A percentile compares a stretch with the other conserved stretches of the same genome.
phyloP scores from a whole-genome alignment of 92 coral and sea anemone genomes.

The Isaurus tuberculatus region DNA sequence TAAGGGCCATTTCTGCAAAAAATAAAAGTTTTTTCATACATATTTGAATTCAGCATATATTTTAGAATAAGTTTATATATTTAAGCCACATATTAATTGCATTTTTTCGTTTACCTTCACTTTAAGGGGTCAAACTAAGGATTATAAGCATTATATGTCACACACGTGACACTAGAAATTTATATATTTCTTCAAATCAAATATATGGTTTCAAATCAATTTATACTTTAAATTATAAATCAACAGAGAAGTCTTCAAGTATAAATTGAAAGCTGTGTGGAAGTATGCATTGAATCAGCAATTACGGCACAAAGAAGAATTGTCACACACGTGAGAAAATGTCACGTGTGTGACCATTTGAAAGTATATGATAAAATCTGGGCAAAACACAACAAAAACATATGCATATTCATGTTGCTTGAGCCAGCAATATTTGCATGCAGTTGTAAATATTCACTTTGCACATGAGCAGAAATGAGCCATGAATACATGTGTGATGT shows the following conservation, averaged over 20 bases:
- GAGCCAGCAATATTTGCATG: slow-evolving; percentile 39
- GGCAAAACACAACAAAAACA: slow-evolving; percentile 39
- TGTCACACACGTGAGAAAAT: slow-evolving; percentile 59
- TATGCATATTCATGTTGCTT: slow-evolving; percentile 35
- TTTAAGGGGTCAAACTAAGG: slow-evolving; percentile 33
- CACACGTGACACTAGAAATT: slow-evolving; percentile 29
- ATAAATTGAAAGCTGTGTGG: slow-evolving; percentile 33
- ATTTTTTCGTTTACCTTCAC: slow-evolving; percentile 32
- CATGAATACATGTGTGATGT: slow-evolving; percentile 33
- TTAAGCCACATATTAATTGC: slow-evolving; percentile 16
- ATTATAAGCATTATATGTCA: slow-evolving; percentile 32
- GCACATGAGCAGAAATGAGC: slow-evolving; percentile 49
- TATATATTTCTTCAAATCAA: slow-evolving; percentile 31
- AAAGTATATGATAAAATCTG: slow-evolving; percentile 36
- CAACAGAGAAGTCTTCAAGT: slow-evolving; percentile 37
- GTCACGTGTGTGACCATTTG: slow-evolving; percentile 54
- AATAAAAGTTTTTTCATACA: slow-evolving; percentile 26
- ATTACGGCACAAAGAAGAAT: slow-evolving; percentile 36
- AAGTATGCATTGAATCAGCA: slow-evolving; percentile 30
- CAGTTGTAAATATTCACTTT: slow-evolving; percentile 42
- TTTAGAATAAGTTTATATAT: slow-evolving; percentile 30
- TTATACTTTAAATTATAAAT: slow-evolving; percentile 30
- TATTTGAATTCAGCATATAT: slow-evolving; percentile 32
- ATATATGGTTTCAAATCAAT: slow-evolving; percentile 28
- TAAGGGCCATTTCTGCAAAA: slow-evolving; percentile 25